Evolutionary conservation across 2,888 invertebrate genomes (phyloP).

Genomic region (Pterostichus niger): DNA sequence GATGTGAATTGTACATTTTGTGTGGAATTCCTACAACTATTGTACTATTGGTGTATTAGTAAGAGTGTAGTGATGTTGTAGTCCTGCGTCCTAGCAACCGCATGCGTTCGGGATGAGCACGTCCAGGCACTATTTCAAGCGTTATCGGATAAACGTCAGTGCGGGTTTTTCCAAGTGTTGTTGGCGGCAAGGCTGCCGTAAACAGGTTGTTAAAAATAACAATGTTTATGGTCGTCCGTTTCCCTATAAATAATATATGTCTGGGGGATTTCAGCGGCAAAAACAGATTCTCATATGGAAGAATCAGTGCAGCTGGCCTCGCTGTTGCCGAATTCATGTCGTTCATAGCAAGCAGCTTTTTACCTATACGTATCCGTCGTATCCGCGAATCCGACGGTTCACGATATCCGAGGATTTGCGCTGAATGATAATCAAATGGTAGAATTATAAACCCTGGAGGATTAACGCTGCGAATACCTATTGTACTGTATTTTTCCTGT

Average conservation of each 20-base stretch:
- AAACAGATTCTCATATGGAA: constrained; percentile 55
- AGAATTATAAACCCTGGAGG: constrained; percentile 37
- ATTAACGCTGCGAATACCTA: constrained; percentile 30
- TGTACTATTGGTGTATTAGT: too few species aligned
- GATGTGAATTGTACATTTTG: too few species aligned
- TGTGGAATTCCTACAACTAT: too few species aligned
- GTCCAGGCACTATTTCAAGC: constrained; percentile 66
- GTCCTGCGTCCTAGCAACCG: constrained; percentile 38
- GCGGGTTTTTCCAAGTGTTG: constrained; percentile 53
- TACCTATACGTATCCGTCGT: neutral
- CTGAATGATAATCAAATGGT: constrained; percentile 50
- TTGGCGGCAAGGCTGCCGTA: constrained; percentile 52
- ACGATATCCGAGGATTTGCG: constrained; percentile 34
- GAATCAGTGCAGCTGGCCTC: constrained; percentile 56
- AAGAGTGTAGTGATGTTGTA: neutral
- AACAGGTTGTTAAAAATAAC: constrained; percentile 67
- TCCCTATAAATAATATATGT: constrained; percentile 66
- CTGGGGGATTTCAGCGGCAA: constrained; percentile 50
- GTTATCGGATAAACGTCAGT: constrained; percentile 66
- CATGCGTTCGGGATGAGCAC: constrained; percentile 66
- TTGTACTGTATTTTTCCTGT: constrained; percentile 12
- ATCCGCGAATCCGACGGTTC: too few species aligned
- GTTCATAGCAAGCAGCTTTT: constrained; percentile 49
- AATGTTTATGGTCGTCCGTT: constrained; percentile 66
- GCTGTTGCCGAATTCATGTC: constrained; percentile 53